Percentiles rank a stretch among this genome's conserved stretches.
Evolutionary conservation across 2,113 vertebrate genomes (phyloP).

Genomic region (Thamnaconus septentrionalis): DNA sequence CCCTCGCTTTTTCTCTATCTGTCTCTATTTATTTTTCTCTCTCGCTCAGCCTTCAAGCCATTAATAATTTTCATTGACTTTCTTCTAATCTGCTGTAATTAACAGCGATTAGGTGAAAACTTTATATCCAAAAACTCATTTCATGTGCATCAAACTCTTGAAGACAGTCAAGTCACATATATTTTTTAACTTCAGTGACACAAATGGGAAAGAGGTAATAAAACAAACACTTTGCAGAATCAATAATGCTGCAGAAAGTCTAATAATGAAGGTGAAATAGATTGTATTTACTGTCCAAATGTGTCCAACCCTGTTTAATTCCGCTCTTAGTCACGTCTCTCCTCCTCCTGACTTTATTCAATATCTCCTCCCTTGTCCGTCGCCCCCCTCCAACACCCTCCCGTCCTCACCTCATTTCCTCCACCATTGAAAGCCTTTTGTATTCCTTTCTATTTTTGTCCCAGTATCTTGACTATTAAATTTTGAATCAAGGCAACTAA

Average conservation of each 20-base stretch:
- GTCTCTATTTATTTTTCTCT: too few species aligned
- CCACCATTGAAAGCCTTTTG: not conserved
- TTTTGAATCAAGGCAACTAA: slow-evolving; percentile 14
- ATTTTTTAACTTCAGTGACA: too few species aligned
- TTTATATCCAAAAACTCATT: slow-evolving; percentile 7
- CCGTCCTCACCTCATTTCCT: not conserved
- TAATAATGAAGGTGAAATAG: too few species aligned
- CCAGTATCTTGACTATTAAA: not conserved
- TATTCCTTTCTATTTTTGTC: slow-evolving; percentile 7
- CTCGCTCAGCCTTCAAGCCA: not conserved
- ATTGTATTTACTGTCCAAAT: too few species aligned
- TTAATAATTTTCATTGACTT: slow-evolving; percentile 10
- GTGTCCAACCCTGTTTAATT: too few species aligned
- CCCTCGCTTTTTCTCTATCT: too few species aligned
- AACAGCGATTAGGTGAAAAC: slow-evolving; percentile 9
- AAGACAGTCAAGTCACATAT: not conserved
- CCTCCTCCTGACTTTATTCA: not conserved
- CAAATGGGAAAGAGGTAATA: too few species aligned
- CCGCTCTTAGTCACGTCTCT: too few species aligned
- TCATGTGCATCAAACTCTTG: not conserved
- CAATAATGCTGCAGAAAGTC: too few species aligned
- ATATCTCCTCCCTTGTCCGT: not conserved
- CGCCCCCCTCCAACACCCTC: too few species aligned
- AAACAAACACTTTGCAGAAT: too few species aligned
- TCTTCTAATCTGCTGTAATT: not conserved